Percentiles rank a stretch among this genome's conserved stretches.
phyloP scores from a whole-genome alignment of 2,113 vertebrate genomes.

The Crotophaga sulcirostris region DNA sequence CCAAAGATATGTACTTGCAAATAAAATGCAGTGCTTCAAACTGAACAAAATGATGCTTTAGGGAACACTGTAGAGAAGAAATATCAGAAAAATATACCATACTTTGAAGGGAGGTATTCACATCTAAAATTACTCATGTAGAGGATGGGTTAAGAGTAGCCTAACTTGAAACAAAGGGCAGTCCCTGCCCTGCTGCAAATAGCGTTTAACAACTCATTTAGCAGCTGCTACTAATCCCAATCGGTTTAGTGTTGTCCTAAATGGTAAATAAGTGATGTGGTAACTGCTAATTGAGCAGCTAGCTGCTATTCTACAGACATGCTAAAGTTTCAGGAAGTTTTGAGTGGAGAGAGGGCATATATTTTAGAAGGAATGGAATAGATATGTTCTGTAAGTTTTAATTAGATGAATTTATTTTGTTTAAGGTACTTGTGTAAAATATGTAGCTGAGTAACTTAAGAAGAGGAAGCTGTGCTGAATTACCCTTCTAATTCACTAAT shows the following conservation, averaged over 20 bases:
- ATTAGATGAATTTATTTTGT: background rate
- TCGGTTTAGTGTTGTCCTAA: background rate
- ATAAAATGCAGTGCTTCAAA: background rate
- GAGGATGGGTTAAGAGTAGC: too few relatives aligned
- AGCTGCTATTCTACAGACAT: background rate
- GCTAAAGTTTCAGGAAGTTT: accelerated
- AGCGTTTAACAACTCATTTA: background rate
- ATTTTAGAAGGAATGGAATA: too few relatives aligned
- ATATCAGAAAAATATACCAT: background rate
- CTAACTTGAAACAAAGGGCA: background rate
- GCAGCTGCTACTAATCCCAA: background rate
- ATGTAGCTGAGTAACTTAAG: background rate
- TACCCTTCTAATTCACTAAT: background rate
- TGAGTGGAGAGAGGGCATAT: accelerated
- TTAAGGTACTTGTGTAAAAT: background rate
- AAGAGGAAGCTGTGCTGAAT: background rate
- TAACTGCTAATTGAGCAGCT: background rate
- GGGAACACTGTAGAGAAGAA: background rate
- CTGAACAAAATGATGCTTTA: background rate
- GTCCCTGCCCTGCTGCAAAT: background rate
- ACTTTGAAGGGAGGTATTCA: background rate
- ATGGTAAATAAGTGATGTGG: background rate
- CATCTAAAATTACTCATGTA: background rate
- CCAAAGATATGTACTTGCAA: background rate
- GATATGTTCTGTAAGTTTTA: accelerated